A percentile compares a stretch with the other conserved stretches of the same genome.
Evolutionary conservation across 2,888 invertebrate species (phyloP).

Genomic region (Noctua janthina): DNA sequence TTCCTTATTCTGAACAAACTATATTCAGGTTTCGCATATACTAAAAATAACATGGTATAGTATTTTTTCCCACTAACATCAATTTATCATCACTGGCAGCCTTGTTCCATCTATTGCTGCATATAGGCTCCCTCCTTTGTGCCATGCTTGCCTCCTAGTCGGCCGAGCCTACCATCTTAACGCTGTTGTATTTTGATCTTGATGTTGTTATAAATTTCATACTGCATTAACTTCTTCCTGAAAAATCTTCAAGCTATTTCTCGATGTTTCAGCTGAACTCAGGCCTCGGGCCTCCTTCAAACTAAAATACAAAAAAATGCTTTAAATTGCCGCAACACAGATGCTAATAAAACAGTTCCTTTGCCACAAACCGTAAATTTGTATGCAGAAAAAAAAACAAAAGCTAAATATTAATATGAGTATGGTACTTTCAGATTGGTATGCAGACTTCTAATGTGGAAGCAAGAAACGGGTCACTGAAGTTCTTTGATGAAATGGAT

Average conservation of each 20-base stretch:
- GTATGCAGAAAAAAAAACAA: background rate
- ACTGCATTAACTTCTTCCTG: background rate
- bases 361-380: background rate
- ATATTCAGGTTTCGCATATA: no score
- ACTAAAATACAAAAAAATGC: background rate
- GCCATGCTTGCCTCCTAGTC: background rate
- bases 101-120: background rate
- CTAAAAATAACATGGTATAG: no score
- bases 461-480: background rate
- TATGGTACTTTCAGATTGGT: constrained; percentile 43
- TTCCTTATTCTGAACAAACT: no score
- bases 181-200: background rate
- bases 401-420: background rate
- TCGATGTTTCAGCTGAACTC: background rate
- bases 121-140: background rate
- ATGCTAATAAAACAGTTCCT: background rate
- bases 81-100: background rate
- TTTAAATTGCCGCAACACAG: background rate
- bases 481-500: constrained; percentile 43
- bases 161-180: background rate
- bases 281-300: background rate
- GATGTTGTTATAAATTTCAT: background rate
- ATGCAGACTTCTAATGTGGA: constrained; percentile 29
- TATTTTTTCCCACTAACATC: background rate
- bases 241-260: background rate